Evolutionary conservation across 2,888 invertebrate species (phyloP), one percentile per base, ranked within the genome.

Genomic region (Nipponacmea schrenckii): DNA sequence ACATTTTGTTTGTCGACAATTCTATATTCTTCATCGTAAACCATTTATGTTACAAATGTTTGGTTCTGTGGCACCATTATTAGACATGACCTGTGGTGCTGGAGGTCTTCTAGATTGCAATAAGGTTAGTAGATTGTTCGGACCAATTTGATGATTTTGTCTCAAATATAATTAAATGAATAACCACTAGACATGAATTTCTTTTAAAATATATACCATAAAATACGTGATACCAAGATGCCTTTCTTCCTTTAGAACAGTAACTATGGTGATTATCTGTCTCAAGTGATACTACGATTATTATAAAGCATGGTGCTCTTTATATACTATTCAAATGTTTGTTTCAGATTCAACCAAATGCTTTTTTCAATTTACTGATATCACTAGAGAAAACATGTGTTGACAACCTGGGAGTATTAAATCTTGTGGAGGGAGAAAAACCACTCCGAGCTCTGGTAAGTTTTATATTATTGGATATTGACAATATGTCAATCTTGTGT

Each of bases 1-100:
- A 70, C 98, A 99, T 88, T 99, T 98, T 88, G 96, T 97, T 0
- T 98, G 98, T 17, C 97, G 98, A 86, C 98, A 99, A 87, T 98
- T 99, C 90, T 99, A 98, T 89, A 91, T 98, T 73, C 92, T 99
- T 89, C 99, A 99, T 87, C 92, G 99, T 68, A 98, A 98, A 86
- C 98, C 98, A 0, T 99, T 99, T 85, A 96, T 99, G 81, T 91
- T 99, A 68, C 85, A 91, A 89, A 97, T 98, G 97, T 98, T 99
- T 90, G 99, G 99, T 1, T 97, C 97, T 3, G 95, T 98, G 0
- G 98, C 98, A 0, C 96, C 97, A 1, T 95, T 98, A 86, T 91
- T 99, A 81, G 98, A 98, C 86, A 96, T 89, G 78, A 87, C 78
- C 39, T 80, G 89, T 63, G 84, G 83, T 17, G 79, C 81, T 14